Evolutionary conservation across 2,797 vertebrate genomes (phyloP).

Genomic region (Phyllotis vaccarum): DNA sequence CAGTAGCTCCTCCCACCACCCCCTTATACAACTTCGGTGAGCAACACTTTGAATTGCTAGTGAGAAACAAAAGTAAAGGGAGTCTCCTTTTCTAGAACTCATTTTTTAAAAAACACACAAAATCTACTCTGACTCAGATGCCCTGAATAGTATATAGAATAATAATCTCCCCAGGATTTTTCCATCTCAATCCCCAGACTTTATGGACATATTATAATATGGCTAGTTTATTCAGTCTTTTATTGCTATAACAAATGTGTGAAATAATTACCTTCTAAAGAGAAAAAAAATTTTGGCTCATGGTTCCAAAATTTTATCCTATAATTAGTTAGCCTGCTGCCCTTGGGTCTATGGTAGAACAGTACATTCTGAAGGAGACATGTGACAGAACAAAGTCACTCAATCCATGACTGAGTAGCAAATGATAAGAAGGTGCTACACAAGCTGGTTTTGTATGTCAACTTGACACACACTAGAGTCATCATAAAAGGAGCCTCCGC

Average conservation of each 20-base stretch:
- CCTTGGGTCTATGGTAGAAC: neutral
- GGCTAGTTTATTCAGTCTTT: neutral
- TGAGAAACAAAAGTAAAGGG: neutral
- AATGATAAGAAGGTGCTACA: neutral
- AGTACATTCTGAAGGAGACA: neutral
- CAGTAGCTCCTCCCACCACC: neutral
- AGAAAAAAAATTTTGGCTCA: neutral
- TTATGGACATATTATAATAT: neutral
- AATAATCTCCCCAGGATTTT: neutral
- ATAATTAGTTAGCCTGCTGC: neutral
- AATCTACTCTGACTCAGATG: neutral
- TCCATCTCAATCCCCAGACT: neutral
- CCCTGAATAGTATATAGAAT: neutral
- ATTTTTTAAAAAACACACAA: conserved; percentile 37
- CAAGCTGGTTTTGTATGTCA: neutral
- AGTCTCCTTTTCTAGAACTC: neutral
- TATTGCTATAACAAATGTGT: neutral
- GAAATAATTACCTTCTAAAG: neutral
- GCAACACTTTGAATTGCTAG: conserved; percentile 15
- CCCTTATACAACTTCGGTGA: neutral
- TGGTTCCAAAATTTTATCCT: neutral
- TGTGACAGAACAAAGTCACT: neutral
- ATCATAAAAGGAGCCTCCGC: neutral
- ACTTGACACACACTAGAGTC: neutral
- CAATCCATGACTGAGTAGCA: neutral